These are phyloP conservation scores for Sebastolobus alascanus DNA, from an alignment of 2,797 vertebrate genomes.

Conservation along the genomic window DNA sequence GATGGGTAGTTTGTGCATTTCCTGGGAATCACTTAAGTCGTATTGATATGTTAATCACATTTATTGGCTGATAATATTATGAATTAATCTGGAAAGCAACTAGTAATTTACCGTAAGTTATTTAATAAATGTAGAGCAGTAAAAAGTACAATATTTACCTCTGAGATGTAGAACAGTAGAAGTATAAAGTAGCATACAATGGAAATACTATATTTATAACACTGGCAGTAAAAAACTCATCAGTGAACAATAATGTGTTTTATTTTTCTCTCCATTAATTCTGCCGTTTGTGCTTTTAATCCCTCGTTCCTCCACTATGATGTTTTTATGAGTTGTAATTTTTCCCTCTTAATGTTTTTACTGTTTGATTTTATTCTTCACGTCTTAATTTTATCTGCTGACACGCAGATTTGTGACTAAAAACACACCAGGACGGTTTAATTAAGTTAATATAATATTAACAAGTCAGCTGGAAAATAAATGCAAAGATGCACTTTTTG, in stretches of 20 bases:
- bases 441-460: background rate
- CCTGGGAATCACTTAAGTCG: too few relatives aligned
- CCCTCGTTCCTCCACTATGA: background rate
- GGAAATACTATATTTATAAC: too few relatives aligned
- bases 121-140: too few relatives aligned
- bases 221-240: too few relatives aligned
- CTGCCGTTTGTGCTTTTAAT: background rate
- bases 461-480: background rate
- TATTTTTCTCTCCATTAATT: background rate
- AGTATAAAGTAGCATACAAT: too few relatives aligned
- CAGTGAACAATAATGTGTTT: background rate
- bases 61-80: too few relatives aligned
- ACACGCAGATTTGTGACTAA: background rate
- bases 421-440: background rate
- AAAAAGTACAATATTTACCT: too few relatives aligned
- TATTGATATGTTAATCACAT: too few relatives aligned
- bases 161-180: too few relatives aligned
- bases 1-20: too few relatives aligned
- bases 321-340: background rate
- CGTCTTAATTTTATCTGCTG: background rate
- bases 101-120: too few relatives aligned
- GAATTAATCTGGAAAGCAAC: too few relatives aligned
- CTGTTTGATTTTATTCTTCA: background rate
- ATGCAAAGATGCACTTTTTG: background rate
- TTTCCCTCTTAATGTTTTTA: background rate